These are phyloP conservation scores for Lithophane semibrunnea DNA, from an alignment of 2,888 invertebrate genomes.

Conservation along the genomic window DNA sequence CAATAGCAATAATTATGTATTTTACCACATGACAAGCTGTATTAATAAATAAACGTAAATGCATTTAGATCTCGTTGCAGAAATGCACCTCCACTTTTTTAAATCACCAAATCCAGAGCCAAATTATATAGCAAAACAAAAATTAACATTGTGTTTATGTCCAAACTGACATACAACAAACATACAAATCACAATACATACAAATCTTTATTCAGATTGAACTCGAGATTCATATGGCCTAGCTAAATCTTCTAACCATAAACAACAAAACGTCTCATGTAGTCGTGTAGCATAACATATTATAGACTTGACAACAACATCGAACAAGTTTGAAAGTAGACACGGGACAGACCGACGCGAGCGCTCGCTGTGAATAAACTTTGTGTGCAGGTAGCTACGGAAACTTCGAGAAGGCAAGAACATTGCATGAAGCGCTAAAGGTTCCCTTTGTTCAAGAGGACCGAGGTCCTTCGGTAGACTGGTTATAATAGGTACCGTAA, in stretches of 20 bases:
- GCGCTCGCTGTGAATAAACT: slow-evolving; percentile 48
- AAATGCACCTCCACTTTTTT: too few species aligned
- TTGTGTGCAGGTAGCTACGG: slow-evolving; percentile 56
- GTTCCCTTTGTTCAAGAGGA: slow-evolving; percentile 34
- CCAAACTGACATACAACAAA: background rate
- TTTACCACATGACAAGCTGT: background rate
- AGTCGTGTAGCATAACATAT: slow-evolving; percentile 1
- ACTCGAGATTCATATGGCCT: background rate
- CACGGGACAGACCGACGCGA: slow-evolving; percentile 20
- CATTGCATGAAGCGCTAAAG: slow-evolving; percentile 25
- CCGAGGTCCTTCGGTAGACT: slow-evolving; percentile 7
- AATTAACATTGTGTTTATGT: background rate
- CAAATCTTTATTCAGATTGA: background rate
- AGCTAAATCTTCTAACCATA: background rate
- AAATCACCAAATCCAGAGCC: background rate
- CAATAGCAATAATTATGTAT: too few species aligned
- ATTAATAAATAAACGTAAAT: background rate
- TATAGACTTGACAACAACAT: slow-evolving; percentile 8
- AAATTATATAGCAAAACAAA: background rate
- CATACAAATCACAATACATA: too few species aligned
- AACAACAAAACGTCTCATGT: background rate
- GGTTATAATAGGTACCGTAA: slow-evolving; percentile 5
- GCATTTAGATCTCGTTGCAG: background rate
- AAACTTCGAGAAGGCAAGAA: slow-evolving; percentile 59
- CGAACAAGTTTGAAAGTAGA: slow-evolving; percentile 38